Evolutionary conservation across 2,797 vertebrate species (phyloP).

Genomic region (Threskiornis aethiopicus): DNA sequence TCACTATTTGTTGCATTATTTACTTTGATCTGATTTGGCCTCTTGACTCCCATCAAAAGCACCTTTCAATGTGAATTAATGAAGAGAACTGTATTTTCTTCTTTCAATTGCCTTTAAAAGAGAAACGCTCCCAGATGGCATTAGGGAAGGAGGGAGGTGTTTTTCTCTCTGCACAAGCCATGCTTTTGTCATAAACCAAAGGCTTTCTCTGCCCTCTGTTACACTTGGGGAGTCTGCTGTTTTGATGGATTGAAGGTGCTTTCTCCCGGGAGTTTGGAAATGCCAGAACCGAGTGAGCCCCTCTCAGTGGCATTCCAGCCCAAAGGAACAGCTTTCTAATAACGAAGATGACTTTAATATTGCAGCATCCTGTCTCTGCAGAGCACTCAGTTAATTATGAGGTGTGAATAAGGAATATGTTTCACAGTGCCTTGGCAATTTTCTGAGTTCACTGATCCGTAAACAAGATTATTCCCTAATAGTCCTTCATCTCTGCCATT

Average conservation of each 20-base stretch:
- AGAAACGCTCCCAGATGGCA: neutral
- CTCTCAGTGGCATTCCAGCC: neutral
- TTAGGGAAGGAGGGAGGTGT: neutral
- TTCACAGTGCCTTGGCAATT: conserved; percentile 61
- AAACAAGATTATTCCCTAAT: conserved; percentile 66
- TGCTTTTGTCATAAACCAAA: neutral
- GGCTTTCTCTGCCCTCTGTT: neutral
- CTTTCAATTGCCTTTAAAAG: neutral
- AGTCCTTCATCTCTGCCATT: conserved; percentile 59
- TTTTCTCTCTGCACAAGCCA: neutral
- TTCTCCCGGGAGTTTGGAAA: neutral
- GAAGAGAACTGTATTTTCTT: neutral
- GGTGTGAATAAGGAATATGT: conserved; percentile 62
- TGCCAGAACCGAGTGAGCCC: neutral
- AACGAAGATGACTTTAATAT: conserved; percentile 15
- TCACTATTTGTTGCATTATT: conserved; percentile 11
- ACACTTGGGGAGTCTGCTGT: neutral
- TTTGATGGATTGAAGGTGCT: neutral
- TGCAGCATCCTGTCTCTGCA: conserved; percentile 34
- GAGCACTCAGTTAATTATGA: conserved; percentile 63
- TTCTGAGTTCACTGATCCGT: conserved; percentile 57
- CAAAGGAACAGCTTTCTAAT: conserved; percentile 40
- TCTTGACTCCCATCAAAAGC: neutral
- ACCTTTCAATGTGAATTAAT: conserved; percentile 33
- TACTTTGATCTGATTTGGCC: conserved; percentile 19